Base-by-base conservation (phyloP, 2,888 invertebrate genomes). In the Oeneis ivallda region DNA sequence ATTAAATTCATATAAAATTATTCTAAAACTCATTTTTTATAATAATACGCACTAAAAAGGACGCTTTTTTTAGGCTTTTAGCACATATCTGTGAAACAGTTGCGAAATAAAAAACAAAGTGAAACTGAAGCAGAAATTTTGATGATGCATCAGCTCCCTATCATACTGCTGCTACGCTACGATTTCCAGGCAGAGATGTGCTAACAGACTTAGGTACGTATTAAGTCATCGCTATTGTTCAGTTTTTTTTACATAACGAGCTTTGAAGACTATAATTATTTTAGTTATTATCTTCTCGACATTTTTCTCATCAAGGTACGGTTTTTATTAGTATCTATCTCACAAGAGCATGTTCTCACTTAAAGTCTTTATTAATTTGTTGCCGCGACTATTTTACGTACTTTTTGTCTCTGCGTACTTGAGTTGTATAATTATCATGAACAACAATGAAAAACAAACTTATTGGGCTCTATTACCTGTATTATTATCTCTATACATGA, bases 241-340 rank as follows among this genome's bases (percentile, higher is more conserved):
- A 58, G 15, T 64, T 32, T 52, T 50, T 50, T 50, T 52, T 58
- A 64, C 19, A 43, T 52, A 64, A 64, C 58, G 45, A 64, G 41
- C 64, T 58, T 64, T 59, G 34, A 52, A 58, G 58, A 58, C 58
- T 58, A 52, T 64, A 64, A 64, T 64, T 58, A 58, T 52, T 60
- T 58, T 58, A 43, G 58, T 34, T 45, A 52, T 64, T 64, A 64
- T 64, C 64, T 58, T 39, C 15, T 15, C n/a, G 41, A 34, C 58
- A 64, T 64, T 41, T 58, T 58, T 64, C 64, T 52, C 64, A 58
- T 64, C 64, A 64, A 39, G 34, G 49, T 39, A 43, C 32, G 64
- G 41, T 64, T 50, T 58, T 64, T 58, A 64, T 64, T 64, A 58
- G 50, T 43, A 43, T 17, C 57, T 34, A 52, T 45, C 58, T 64